phyloP scores from a whole-genome alignment of 2,797 vertebrate genomes.

The Choloepus didactylus region DNA sequence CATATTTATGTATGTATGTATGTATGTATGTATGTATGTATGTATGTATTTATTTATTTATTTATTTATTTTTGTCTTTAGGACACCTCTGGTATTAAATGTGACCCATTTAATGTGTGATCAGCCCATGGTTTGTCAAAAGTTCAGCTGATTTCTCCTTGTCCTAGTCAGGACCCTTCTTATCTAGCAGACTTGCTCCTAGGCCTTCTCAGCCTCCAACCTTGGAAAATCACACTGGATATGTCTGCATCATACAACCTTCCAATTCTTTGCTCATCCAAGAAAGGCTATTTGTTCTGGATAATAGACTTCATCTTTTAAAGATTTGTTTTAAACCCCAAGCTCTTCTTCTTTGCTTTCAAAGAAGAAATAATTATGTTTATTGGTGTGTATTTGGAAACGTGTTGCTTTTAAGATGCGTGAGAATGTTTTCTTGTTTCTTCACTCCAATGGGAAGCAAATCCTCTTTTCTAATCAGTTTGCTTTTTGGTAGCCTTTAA shows the following conservation, averaged over 20 bases:
- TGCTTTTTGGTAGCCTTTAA: not conserved
- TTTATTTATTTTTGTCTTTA: not conserved
- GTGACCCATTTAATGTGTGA: too few relatives aligned
- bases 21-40: too few relatives aligned
- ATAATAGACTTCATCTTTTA: not conserved
- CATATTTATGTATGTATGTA: too few relatives aligned
- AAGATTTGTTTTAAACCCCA: not conserved
- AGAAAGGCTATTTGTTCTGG: not conserved
- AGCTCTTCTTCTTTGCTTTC: not conserved
- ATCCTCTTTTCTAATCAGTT: not conserved
- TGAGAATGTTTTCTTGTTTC: not conserved
- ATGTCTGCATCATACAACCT: not conserved
- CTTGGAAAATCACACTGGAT: not conserved
- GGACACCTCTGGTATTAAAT: not conserved
- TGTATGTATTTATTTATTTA: not conserved
- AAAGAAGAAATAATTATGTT: not conserved
- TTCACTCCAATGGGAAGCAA: not conserved
- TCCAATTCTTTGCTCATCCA: not conserved
- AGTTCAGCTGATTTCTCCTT: not conserved
- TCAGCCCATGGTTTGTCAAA: not conserved
- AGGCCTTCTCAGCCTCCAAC: not conserved
- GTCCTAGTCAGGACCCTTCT: not conserved
- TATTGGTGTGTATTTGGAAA: not conserved
- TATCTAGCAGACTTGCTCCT: not conserved
- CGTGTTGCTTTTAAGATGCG: not conserved